Evolutionary conservation across 2,797 vertebrate species (phyloP), one percentile per base, ranked within the genome.

Genomic region (Coreius guichenoti): DNA sequence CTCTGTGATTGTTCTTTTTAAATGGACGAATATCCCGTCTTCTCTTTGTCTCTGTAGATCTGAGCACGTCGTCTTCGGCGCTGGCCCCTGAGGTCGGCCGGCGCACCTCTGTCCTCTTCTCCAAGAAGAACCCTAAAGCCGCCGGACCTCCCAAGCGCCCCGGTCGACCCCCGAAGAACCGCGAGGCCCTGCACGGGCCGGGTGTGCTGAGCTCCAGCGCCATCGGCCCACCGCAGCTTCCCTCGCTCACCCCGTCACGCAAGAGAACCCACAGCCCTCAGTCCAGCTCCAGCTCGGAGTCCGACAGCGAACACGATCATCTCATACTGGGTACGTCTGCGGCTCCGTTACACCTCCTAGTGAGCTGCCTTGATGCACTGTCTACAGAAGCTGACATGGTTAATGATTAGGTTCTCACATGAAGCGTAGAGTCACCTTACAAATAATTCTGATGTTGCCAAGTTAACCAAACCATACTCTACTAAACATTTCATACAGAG

Each of bases 111-210:
- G 97, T 99, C 87, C 97, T 99, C 86, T 99, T 99, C 94, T 98
- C 98, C 89, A 99, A 99, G 95, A 99, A 99, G 95, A 99, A 98
- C 93, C 97, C 96, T 84, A 99, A 98, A 94, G 97, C 97, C 31
- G 94, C 96, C 3, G 97, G 97, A 72, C 97, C 98, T 58, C 98
- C 98, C 39, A 99, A 99, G 94, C 96, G 98, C 86, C 98, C 97
- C 0, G 98, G 98, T 49, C 97, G 98, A 9, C 98, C 98, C 14
- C 98, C 98, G 0, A 99, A 99, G 95, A 99, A 98, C 92, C 94
- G 98, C 13, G 98, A 99, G 77, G 90, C 85, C 0, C 86, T 92
- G 90, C 98, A 99, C 79, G 92, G 90, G 87, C 92, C 91, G 72
- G 89, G 95, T 82, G 96, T 96, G 0, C 95, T 98, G 87, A 96